Conservation (phyloP, 1,140 invertebrate genomes). For the Megathymus violae region DNA sequence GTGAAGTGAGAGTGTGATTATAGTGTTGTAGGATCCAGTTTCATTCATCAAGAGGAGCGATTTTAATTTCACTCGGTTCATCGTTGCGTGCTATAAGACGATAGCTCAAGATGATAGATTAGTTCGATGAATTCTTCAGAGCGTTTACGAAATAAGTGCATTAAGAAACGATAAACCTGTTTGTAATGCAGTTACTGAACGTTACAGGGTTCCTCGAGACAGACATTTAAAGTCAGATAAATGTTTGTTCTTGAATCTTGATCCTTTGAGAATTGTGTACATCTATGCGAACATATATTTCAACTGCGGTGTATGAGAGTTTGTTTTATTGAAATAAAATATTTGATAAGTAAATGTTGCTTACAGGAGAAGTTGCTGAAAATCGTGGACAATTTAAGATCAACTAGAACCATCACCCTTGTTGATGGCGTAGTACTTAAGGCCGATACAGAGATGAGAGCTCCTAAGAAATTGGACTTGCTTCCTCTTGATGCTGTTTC, state of each 20-base stretch:
- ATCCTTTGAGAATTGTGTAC: background rate
- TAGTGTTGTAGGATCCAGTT: conserved; percentile 44
- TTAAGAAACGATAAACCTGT: background rate
- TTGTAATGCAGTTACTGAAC: background rate
- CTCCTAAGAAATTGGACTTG: conserved; percentile 62
- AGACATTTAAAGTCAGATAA: no score
- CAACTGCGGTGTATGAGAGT: no score
- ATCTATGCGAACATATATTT: no score
- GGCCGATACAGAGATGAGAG: conserved; percentile 57
- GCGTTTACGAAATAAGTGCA: background rate
- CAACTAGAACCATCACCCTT: conserved; percentile 63
- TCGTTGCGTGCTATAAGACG: conserved; percentile 5
- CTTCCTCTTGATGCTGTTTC: conserved; percentile 68
- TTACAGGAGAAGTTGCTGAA: conserved; percentile 75
- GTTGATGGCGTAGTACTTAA: conserved; percentile 69
- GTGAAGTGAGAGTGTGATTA: conserved; percentile 61
- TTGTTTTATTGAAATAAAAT: no score
- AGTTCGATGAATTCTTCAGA: background rate
- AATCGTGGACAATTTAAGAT: conserved; percentile 72
- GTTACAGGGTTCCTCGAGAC: background rate
- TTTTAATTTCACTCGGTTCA: conserved; percentile 35
- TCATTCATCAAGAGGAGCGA: conserved; percentile 25
- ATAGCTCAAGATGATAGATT: conserved; percentile 8
- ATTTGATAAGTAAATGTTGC: conserved; percentile 24
- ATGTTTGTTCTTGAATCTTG: no score